These are phyloP conservation scores for Harlomillsia oculata DNA, from an alignment of 1,140 invertebrate genomes.

Conservation along the genomic window DNA sequence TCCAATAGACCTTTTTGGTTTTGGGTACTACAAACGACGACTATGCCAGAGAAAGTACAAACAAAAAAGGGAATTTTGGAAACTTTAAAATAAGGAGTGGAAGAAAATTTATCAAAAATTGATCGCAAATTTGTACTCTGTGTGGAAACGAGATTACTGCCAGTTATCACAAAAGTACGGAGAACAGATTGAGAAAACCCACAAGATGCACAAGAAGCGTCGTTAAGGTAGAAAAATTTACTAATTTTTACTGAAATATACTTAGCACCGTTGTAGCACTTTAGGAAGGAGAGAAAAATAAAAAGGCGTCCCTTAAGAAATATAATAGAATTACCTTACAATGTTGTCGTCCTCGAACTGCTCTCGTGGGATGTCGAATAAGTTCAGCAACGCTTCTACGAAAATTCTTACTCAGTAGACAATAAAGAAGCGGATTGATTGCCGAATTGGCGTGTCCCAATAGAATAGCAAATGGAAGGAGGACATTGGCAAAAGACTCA, in stretches of 20 bases:
- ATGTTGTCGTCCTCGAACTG: conserved; percentile 25
- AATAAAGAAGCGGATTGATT: conserved; percentile 80
- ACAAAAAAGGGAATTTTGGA: conserved; percentile 4
- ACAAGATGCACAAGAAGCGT: too few species aligned
- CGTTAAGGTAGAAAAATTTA: too few species aligned
- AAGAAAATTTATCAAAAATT: neutral
- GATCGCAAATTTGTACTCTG: neutral
- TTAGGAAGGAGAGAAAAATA: too few species aligned
- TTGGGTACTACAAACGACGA: conserved; percentile 1
- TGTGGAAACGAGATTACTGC: conserved; percentile 1
- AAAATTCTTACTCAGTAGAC: conserved; percentile 77
- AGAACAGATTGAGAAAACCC: neutral
- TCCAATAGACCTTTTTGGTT: conserved; percentile 15
- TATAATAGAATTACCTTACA: conserved; percentile 30
- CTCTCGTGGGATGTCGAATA: conserved; percentile 40
- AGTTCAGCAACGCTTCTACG: conserved; percentile 55
- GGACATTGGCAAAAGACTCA: conserved; percentile 30
- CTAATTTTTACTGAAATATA: too few species aligned
- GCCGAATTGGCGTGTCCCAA: conserved; percentile 66
- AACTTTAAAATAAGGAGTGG: neutral
- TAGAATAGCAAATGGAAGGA: conserved; percentile 46
- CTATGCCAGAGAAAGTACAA: neutral
- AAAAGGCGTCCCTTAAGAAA: too few species aligned
- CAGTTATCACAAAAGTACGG: neutral
- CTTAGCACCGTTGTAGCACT: too few species aligned